Conservation (phyloP, 1,140 invertebrate species). For the Laupala kohalensis region DNA sequence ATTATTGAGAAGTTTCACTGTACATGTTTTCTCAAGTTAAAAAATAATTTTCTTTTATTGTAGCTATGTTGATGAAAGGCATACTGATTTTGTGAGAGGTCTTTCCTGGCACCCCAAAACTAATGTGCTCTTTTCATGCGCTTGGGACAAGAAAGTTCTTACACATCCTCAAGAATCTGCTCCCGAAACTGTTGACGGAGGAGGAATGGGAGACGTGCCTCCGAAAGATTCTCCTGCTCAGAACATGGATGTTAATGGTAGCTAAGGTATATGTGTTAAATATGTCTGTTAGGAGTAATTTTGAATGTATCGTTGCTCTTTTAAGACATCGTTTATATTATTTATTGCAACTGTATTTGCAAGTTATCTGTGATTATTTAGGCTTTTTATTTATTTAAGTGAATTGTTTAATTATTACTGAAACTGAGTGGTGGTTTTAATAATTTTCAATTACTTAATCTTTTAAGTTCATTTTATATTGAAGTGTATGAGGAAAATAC, state of each 20-base stretch:
- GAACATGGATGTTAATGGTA: background rate
- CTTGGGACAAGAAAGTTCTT: slow-evolving; percentile 22
- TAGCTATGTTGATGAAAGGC: slow-evolving; percentile 23
- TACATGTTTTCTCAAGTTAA: background rate
- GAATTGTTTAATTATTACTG: too few species aligned
- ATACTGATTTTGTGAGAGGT: slow-evolving; percentile 24
- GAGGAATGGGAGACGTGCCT: background rate
- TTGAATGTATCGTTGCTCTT: too few species aligned
- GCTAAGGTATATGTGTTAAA: too few species aligned
- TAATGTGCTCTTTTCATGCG: slow-evolving; percentile 21
- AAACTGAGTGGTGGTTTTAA: too few species aligned
- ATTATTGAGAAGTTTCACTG: slow-evolving; percentile 1
- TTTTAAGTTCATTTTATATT: too few species aligned
- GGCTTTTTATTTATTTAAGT: too few species aligned
- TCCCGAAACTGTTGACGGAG: background rate
- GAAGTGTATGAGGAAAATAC: too few species aligned
- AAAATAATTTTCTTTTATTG: slow-evolving; percentile 14
- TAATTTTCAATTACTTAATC: too few species aligned
- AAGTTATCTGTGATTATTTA: too few species aligned
- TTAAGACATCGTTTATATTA: too few species aligned
- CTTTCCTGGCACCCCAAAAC: slow-evolving; percentile 19
- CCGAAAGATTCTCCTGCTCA: background rate
- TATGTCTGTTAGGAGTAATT: too few species aligned
- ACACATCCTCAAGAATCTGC: slow-evolving; percentile 1
- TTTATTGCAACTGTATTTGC: too few species aligned